Evolutionary conservation across 2,113 vertebrate species (phyloP), one percentile per base, ranked within the genome.

Genomic region (Fukomys damarensis): DNA sequence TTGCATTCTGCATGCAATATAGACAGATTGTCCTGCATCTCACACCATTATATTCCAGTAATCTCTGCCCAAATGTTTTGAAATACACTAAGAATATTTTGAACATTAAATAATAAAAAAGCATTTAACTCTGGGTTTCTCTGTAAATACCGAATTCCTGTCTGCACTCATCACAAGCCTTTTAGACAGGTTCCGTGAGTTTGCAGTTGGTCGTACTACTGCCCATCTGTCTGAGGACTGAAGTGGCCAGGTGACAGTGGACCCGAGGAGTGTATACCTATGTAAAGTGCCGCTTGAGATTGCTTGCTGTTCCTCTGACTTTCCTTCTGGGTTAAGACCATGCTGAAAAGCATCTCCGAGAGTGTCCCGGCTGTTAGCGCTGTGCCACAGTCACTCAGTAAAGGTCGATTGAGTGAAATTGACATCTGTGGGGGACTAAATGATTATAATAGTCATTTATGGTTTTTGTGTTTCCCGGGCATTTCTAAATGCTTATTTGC

Each of bases 11-110:
- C 49, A 54, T 77, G 41, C 16, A 80, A 43, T 5, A n/a, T 35
- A 5, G 4, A n/a, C 65, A 5, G 4, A 14, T 46, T 74, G 72
- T 76, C 72, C 46, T 28, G 12, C 43, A 30, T 43, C 17, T 49
- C 0, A 61, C 54, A 20, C 91, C 93, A 89, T 70, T 88, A 66
- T 72, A 38, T 86, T 70, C 49, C 80, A 24, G 58, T 86, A 76
- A 89, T 82, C 92, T 58, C 26, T 76, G 58, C 77, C 72, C 93
- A 32, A 85, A 74, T 54, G 38, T 86, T 92, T 93, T 85, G n/a
- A 85, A 81, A 81, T 32, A 74, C 91, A 77, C 2, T 58, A 94
- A 54, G 66, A 82, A 94, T 76, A 30, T 76, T 46, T 26, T 28
- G 41, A 76, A 63, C 86, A 56, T 49, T 38, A 91, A 63, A 80